Evolutionary conservation across 2,113 vertebrate species (phyloP).

Genomic region (Pelvicachromis taeniatus): DNA sequence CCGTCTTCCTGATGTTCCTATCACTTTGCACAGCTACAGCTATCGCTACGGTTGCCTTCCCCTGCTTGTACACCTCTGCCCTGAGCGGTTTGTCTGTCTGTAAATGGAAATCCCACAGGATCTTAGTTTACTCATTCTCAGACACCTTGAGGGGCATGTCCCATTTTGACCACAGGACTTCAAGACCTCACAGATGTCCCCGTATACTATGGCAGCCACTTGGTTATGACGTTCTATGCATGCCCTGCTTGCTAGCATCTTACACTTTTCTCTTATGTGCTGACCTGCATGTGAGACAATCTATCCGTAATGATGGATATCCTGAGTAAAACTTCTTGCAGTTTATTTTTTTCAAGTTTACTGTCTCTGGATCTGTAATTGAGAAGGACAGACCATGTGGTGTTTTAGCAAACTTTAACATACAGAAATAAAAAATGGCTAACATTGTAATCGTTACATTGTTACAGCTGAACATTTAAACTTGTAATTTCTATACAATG

Average conservation of each 20-base stretch:
- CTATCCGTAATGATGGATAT: not conserved
- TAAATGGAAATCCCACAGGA: not conserved
- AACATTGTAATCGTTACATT: too few relatives aligned
- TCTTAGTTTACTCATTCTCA: not conserved
- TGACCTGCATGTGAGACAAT: not conserved
- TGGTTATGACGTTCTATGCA: not conserved
- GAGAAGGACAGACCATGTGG: not conserved
- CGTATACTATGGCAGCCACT: not conserved
- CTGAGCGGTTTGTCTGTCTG: fast-evolving
- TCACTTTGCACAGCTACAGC: not conserved
- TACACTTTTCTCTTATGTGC: not conserved
- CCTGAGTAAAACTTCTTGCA: not conserved
- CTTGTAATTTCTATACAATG: not conserved
- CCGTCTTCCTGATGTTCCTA: not conserved
- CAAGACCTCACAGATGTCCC: not conserved
- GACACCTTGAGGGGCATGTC: not conserved
- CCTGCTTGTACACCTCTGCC: not conserved
- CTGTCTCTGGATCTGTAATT: not conserved
- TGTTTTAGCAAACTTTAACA: too few relatives aligned
- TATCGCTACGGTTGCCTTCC: not conserved
- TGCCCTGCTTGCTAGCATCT: not conserved
- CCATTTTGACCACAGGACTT: not conserved
- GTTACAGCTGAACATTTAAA: not conserved
- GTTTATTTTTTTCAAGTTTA: not conserved
- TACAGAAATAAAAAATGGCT: too few relatives aligned